Percentiles rank a stretch among this genome's conserved stretches.
phyloP scores from a whole-genome alignment of 2,113 vertebrate species.

The Jacana jacana region DNA sequence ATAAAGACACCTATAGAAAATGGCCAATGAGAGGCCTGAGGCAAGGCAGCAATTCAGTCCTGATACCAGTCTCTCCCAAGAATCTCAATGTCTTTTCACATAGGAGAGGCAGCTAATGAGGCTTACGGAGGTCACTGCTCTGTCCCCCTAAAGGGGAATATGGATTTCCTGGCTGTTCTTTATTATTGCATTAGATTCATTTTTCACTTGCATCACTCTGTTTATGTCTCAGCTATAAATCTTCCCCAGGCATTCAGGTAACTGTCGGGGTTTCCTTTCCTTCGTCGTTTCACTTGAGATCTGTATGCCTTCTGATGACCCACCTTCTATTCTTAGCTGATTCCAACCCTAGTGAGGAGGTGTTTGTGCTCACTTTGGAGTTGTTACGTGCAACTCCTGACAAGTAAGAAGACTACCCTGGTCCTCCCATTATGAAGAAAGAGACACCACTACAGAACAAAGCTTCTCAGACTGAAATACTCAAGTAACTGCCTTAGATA shows the following conservation, averaged over 20 bases:
- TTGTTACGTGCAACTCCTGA: not conserved
- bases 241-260: not conserved
- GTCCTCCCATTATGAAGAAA: not conserved
- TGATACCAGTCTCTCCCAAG: not conserved
- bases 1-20: not conserved
- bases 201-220: not conserved
- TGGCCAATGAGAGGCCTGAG: not conserved
- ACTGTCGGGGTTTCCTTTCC: not conserved
- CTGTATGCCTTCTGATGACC: not conserved
- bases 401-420: not conserved
- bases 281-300: not conserved
- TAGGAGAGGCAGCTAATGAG: not conserved
- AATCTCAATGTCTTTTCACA: not conserved
- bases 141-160: not conserved
- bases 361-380: not conserved
- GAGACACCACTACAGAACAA: not conserved
- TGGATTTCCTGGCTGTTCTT: not conserved
- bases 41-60: not conserved
- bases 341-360: not conserved
- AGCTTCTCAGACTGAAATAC: not conserved
- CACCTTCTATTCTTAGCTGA: not conserved
- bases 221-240: not conserved
- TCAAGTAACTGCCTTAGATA: not conserved
- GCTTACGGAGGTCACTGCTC: not conserved
- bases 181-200: not conserved